Base-by-base conservation (phyloP, 2,113 vertebrate species). In the Meriones unguiculatus region DNA sequence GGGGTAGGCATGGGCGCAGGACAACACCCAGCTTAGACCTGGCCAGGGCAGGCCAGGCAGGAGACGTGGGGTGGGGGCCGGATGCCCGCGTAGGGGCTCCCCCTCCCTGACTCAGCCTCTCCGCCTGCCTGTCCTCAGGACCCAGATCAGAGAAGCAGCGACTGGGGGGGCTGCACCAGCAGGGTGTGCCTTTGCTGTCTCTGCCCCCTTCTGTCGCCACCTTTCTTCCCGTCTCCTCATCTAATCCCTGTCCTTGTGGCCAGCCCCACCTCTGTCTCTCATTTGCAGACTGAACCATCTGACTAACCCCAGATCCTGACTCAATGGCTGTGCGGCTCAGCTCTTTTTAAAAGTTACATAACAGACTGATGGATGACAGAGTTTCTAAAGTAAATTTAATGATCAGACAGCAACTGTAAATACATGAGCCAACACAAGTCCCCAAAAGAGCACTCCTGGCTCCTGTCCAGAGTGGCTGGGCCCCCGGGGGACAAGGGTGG, bases 301-400 rank as follows among this genome's bases (percentile, higher is more conserved):
- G 97, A 97, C 97, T 95, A 95, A 97, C 85, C 93, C 86, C 67
- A 72, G 70, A 78, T 86, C 84, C 97, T 96, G 95, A 97, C 89
- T 97, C 97, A 96, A 18, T 5, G 65, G 89, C 81, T 82, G 70
- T 38, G 38, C 38, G 73, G 82, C 90, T 87, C 84, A 35, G 95
- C 65, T 62, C 65, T 91, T 57, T 76, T 17, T 64, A 5, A 95
- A 75, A 80, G 92, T 82, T 84, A 86, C 70, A 62, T 80, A 96
- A 96, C 89, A 41, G 38, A 69, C 32, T 52, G 67, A 62, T 0
- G 20, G 72, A 76, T 2, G 67, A 59, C 59, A 69, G 62, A 94
- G 64, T 41, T 32, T 62, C 38, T 86, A 96, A 87, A 87, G 88
- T 76, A 46, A 25, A 62, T 88, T 93, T 95, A 96, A 95, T 64